Evolutionary conservation across 2,797 vertebrate species (phyloP).

Genomic region (Xerus rutilus): DNA sequence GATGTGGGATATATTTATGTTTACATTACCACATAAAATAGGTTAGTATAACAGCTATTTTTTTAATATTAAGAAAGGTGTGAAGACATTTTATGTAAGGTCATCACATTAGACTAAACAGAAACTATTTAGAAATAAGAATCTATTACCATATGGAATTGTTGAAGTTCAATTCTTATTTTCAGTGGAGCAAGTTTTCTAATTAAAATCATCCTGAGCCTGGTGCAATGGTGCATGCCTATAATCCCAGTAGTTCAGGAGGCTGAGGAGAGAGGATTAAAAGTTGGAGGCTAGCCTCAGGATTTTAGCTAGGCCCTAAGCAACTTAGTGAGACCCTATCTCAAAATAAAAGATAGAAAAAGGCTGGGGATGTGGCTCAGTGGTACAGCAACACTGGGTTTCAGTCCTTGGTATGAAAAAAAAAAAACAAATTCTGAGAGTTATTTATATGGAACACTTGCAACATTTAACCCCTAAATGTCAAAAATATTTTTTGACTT

Average conservation of each 20-base stretch:
- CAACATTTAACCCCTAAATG: background rate
- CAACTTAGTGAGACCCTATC: too few species aligned
- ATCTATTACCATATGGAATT: background rate
- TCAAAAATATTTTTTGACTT: background rate
- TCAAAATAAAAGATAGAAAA: too few species aligned
- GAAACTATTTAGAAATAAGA: background rate
- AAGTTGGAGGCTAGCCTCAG: too few species aligned
- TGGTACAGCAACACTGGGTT: too few species aligned
- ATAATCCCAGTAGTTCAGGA: too few species aligned
- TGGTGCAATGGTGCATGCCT: too few species aligned
- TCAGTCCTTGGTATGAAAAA: too few species aligned
- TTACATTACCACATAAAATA: background rate
- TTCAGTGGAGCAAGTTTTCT: background rate
- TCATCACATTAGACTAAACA: slow-evolving; percentile 20
- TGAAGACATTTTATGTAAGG: background rate
- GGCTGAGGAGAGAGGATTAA: too few species aligned
- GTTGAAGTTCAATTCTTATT: background rate
- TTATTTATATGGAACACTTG: background rate
- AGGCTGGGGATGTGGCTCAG: too few species aligned
- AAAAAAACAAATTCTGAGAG: background rate
- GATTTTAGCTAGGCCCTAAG: too few species aligned
- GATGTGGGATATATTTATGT: background rate
- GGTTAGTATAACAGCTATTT: background rate
- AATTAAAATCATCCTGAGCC: background rate
- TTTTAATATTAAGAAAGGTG: background rate